Conservation (phyloP, 2,113 vertebrate species). For the Tapirus terrestris region DNA sequence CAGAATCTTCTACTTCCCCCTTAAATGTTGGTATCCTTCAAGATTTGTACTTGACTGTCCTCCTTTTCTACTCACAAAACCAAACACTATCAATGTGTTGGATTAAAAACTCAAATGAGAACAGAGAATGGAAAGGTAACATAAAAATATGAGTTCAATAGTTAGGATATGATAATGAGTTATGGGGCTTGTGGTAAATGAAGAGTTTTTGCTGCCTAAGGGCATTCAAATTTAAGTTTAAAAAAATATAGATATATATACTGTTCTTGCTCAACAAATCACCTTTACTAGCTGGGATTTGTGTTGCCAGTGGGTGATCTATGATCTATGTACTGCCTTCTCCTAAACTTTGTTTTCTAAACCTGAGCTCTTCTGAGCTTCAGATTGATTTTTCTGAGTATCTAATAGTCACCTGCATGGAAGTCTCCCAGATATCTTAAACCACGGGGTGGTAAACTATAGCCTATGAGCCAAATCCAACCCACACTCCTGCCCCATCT, state of each 20-base stretch:
- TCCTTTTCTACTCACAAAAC: not conserved
- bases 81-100: not conserved
- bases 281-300: not conserved
- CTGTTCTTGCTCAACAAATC: not conserved
- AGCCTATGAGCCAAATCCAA: not conserved
- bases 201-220: not conserved
- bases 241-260: not conserved
- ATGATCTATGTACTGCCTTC: not conserved
- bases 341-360: not conserved
- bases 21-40: not conserved
- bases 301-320: not conserved
- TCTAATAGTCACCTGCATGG: not conserved
- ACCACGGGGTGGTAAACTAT: not conserved
- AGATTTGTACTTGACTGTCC: not conserved
- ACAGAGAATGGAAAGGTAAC: not conserved
- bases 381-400: not conserved
- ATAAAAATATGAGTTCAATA: not conserved
- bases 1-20: not conserved
- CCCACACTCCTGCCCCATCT: no score
- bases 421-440: not conserved
- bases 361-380: not conserved
- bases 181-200: not conserved
- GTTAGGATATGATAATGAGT: not conserved
- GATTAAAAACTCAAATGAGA: not conserved
- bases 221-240: not conserved